Percentiles rank a stretch among this genome's conserved stretches.
Conservation (phyloP, 2,113 vertebrate genomes). For the Chrysochloris asiatica region DNA sequence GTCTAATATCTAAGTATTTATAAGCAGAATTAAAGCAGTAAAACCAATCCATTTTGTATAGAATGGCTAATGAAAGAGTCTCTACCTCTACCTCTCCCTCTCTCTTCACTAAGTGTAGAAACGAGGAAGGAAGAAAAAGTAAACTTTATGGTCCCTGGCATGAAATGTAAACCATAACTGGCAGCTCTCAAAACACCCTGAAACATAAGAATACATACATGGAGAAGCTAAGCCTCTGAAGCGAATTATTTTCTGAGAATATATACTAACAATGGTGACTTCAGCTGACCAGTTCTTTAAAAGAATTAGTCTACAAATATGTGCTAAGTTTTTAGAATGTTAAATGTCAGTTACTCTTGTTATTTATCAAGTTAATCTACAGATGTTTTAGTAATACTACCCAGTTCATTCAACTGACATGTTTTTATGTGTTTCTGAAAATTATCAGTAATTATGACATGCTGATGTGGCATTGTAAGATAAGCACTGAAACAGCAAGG, state of each 20-base stretch:
- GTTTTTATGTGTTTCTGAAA: constrained; percentile 39
- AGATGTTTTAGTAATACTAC: neutral
- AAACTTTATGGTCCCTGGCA: neutral
- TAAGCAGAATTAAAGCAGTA: neutral
- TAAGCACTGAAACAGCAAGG: too few relatives aligned
- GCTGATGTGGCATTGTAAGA: neutral
- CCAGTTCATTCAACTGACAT: neutral
- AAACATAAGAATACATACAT: neutral
- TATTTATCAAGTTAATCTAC: neutral
- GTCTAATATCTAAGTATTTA: neutral
- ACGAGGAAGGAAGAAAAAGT: neutral
- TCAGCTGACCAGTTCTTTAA: neutral
- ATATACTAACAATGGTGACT: neutral
- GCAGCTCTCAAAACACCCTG: neutral
- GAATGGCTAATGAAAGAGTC: neutral
- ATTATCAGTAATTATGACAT: neutral
- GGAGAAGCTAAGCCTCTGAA: neutral
- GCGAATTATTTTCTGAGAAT: neutral
- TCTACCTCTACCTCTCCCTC: neutral
- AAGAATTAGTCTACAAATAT: constrained; percentile 5
- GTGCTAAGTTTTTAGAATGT: neutral
- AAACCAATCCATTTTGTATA: neutral
- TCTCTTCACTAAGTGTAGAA: neutral
- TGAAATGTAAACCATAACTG: neutral
- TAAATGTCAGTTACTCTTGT: neutral